Conservation (phyloP, 2,797 vertebrate species). For the Fistularia commersonii region DNA sequence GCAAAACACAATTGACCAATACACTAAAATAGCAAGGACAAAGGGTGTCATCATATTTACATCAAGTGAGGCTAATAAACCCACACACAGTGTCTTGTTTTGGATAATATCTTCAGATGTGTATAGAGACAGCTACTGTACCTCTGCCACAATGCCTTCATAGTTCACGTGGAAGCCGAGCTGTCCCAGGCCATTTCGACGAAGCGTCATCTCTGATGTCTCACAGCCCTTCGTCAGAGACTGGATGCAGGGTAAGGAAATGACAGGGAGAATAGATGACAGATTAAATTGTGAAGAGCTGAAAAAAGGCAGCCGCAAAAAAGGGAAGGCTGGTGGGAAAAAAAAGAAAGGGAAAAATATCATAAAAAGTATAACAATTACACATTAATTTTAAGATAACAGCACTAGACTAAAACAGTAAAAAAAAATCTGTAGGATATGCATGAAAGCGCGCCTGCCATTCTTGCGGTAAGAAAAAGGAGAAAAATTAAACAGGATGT, state of each 20-base stretch:
- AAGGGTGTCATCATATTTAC: not conserved
- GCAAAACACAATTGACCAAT: too few species aligned
- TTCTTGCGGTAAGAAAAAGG: too few species aligned
- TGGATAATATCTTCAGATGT: slow-evolving; percentile 1
- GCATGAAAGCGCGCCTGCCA: too few species aligned
- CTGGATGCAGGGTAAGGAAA: slow-evolving; percentile 60
- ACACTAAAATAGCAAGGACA: not conserved
- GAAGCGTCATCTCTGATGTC: slow-evolving; percentile 94
- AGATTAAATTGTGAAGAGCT: too few species aligned
- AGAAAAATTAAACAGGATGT: too few species aligned
- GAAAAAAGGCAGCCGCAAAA: too few species aligned
- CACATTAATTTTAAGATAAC: too few species aligned
- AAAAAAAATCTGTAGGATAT: too few species aligned
- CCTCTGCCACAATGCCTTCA: slow-evolving; percentile 96
- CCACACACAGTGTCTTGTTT: too few species aligned
- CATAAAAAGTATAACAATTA: not conserved
- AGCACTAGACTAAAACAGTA: too few species aligned
- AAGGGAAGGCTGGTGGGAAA: too few species aligned
- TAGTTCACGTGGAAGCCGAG: slow-evolving; percentile 99
- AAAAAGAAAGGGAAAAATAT: not conserved
- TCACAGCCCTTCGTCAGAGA: slow-evolving; percentile 93
- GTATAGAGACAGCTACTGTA: too few species aligned
- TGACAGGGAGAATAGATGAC: not conserved
- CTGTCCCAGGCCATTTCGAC: slow-evolving; percentile 93
- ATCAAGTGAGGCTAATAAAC: not conserved